Percentiles rank a stretch among this genome's conserved stretches.
These are phyloP conservation scores for Shargacucullia verbasci DNA, from an alignment of 2,888 invertebrate species.

Conservation along the genomic window DNA sequence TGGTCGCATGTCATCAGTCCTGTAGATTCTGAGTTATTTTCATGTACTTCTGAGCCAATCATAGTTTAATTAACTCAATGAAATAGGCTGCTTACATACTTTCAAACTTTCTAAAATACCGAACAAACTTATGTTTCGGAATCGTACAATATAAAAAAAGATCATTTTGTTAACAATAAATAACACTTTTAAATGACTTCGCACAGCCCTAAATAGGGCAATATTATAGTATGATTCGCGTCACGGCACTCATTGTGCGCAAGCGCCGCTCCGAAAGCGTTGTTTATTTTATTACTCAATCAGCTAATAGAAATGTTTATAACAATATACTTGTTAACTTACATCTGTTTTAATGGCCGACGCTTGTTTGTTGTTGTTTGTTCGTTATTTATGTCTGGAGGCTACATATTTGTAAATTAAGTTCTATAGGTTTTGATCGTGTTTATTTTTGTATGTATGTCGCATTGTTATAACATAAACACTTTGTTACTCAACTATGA, in stretches of 20 bases:
- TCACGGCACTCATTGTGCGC: constrained; percentile 67
- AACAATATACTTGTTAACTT: constrained; percentile 52
- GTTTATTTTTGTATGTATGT: neutral
- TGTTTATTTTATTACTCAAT: constrained; percentile 58
- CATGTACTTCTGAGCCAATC: too few species aligned
- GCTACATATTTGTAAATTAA: neutral
- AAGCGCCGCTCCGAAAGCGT: constrained; percentile 52
- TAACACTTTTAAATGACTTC: neutral
- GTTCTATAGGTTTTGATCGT: neutral
- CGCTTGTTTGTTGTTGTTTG: constrained; percentile 25
- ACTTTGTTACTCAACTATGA: too few species aligned
- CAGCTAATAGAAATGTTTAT: constrained; percentile 56
- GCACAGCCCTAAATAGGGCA: constrained; percentile 51
- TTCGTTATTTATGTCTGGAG: constrained; percentile 11
- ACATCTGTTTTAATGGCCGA: constrained; percentile 33
- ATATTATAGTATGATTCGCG: constrained; percentile 68
- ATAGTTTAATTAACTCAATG: too few species aligned
- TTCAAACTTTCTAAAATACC: too few species aligned
- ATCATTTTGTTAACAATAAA: neutral
- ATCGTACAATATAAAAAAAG: neutral
- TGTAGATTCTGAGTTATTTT: too few species aligned
- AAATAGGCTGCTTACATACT: too few species aligned
- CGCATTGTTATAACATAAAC: neutral
- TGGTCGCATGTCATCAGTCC: too few species aligned
- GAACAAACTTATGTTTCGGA: neutral